Evolutionary conservation across 2,888 invertebrate species (phyloP).

Genomic region (Galerucella nymphaeae): DNA sequence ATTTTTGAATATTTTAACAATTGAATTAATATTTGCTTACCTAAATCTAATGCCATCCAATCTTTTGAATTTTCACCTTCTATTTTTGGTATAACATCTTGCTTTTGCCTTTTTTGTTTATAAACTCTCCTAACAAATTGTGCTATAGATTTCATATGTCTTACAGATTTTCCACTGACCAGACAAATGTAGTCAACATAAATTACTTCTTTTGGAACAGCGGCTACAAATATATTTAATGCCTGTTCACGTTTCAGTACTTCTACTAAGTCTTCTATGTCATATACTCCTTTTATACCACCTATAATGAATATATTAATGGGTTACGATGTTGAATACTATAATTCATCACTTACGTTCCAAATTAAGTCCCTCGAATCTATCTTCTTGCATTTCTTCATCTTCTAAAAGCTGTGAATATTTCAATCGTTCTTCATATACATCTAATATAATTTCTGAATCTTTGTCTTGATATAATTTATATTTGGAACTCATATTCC

Average conservation of each 20-base stretch:
- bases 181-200: conserved; percentile 90
- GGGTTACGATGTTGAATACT: too few relatives aligned
- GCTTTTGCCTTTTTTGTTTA: conserved; percentile 74
- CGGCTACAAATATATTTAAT: conserved; percentile 82
- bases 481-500: conserved; percentile 68
- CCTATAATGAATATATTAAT: conserved; percentile 67
- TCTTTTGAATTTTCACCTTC: conserved; percentile 82
- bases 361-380: conserved; percentile 73
- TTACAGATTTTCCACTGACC: conserved; percentile 77
- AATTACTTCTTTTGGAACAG: conserved; percentile 77
- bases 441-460: conserved; percentile 76
- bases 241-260: conserved; percentile 82
- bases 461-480: conserved; percentile 79
- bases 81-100: conserved; percentile 77
- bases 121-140: conserved; percentile 81
- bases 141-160: conserved; percentile 80
- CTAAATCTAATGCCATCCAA: conserved; percentile 93
- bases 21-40: conserved; percentile 63
- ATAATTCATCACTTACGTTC: conserved; percentile 66
- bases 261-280: conserved; percentile 85
- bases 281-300: conserved; percentile 86
- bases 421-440: conserved; percentile 73
- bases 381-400: conserved; percentile 64
- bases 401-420: conserved; percentile 55
- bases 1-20: conserved; percentile 54